A percentile compares a stretch with the other conserved stretches of the same genome.
Evolutionary conservation across 1,140 invertebrate species (phyloP).

Genomic region (Drosophila pruinosa): DNA sequence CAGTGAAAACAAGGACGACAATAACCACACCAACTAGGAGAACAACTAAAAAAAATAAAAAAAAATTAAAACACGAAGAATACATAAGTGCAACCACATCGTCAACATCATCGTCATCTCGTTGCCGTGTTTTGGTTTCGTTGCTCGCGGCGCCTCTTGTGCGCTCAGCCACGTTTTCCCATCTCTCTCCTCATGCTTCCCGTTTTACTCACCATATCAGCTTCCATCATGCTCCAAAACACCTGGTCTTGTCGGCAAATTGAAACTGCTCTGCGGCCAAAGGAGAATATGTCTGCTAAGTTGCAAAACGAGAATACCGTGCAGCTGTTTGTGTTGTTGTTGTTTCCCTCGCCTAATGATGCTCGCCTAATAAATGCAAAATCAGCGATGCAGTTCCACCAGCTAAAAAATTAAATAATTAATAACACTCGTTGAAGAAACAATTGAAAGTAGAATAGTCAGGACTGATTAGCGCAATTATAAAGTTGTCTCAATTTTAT

Average conservation of each 20-base stretch:
- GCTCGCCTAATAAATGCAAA: slow-evolving; percentile 32
- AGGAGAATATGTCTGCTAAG: slow-evolving; percentile 34
- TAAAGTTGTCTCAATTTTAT: no score
- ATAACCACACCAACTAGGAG: neutral
- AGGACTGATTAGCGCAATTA: neutral
- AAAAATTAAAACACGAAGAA: slow-evolving; percentile 20
- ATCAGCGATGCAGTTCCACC: neutral
- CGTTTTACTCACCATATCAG: neutral
- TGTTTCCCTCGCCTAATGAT: slow-evolving; percentile 32
- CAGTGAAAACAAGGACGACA: slow-evolving; percentile 36
- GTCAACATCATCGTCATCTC: slow-evolving; percentile 59
- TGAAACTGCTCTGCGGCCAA: slow-evolving; percentile 67
- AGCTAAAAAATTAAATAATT: slow-evolving; percentile 28
- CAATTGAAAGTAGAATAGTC: neutral
- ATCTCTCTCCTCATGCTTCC: neutral
- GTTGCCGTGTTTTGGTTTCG: slow-evolving; percentile 56
- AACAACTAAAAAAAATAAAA: neutral
- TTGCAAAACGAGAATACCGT: slow-evolving; percentile 27
- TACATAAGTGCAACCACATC: slow-evolving; percentile 51
- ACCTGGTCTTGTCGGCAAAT: slow-evolving; percentile 67
- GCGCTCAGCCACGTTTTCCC: slow-evolving; percentile 23
- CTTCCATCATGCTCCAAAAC: slow-evolving; percentile 7
- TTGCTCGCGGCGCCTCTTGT: slow-evolving; percentile 57
- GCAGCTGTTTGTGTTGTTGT: slow-evolving; percentile 10
- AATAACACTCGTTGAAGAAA: neutral